A percentile compares a stretch with the other conserved stretches of the same genome.
Conservation (phyloP, 2,113 vertebrate genomes). For the Capreolus pygargus region DNA sequence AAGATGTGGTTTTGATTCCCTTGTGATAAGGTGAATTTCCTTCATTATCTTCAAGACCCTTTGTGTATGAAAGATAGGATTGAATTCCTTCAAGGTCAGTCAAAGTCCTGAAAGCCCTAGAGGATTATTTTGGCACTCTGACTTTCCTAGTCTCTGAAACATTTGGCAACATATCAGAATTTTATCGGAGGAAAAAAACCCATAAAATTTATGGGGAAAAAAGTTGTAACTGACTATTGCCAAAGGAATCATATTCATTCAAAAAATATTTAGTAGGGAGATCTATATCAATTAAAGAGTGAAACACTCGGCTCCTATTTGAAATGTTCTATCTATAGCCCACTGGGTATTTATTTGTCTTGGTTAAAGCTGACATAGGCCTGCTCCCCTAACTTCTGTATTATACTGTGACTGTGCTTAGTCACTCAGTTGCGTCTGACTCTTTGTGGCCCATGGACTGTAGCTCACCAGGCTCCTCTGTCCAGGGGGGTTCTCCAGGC, state of each 20-base stretch:
- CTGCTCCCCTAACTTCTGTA: neutral
- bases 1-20: slow-evolving; percentile 29
- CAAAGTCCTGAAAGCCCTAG: neutral
- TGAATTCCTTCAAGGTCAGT: slow-evolving; percentile 41
- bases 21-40: slow-evolving; percentile 12
- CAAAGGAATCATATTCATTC: slow-evolving; percentile 29
- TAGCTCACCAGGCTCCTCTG: neutral
- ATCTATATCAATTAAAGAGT: neutral
- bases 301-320: neutral
- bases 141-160: slow-evolving; percentile 15
- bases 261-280: slow-evolving; percentile 18
- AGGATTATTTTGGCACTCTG: slow-evolving; percentile 3
- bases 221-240: neutral
- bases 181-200: neutral
- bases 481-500: neutral
- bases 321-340: slow-evolving; percentile 19
- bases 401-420: neutral
- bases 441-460: neutral
- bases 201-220: slow-evolving; percentile 36
- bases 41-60: slow-evolving; percentile 28
- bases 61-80: neutral
- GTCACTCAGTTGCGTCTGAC: neutral
- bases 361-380: neutral
- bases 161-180: slow-evolving; percentile 13
- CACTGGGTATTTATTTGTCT: slow-evolving; percentile 17